These are phyloP conservation scores for Lophotis ruficrista DNA, from an alignment of 2,113 vertebrate genomes.

Conservation along the genomic window DNA sequence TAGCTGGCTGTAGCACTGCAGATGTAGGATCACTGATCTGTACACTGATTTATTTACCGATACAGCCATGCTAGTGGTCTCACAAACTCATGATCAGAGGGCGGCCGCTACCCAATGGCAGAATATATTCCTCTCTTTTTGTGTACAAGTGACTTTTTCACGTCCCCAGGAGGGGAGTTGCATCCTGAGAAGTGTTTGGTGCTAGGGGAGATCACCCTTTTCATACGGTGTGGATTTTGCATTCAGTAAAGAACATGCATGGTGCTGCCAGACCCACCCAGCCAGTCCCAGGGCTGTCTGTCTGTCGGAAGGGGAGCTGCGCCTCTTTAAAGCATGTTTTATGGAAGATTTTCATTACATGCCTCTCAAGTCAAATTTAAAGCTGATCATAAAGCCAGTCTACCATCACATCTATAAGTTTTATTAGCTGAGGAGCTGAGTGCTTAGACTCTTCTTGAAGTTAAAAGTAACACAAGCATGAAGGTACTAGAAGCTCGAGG, in stretches of 20 bases:
- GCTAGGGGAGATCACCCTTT: not conserved
- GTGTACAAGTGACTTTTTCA: not conserved
- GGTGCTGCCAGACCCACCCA: not conserved
- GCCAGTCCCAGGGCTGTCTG: not conserved
- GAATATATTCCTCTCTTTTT: not conserved
- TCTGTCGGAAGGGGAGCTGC: not conserved
- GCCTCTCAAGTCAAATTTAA: not conserved
- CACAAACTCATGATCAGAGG: not conserved
- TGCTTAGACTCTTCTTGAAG: not conserved
- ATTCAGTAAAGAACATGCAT: accelerated
- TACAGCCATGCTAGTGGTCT: not conserved
- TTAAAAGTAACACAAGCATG: not conserved
- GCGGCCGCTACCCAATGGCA: accelerated
- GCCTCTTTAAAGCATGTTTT: not conserved
- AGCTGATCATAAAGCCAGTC: not conserved
- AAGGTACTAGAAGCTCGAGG: not conserved
- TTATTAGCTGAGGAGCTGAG: not conserved
- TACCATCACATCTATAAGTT: not conserved
- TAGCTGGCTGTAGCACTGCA: not conserved
- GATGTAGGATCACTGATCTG: not conserved
- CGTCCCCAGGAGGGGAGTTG: not conserved
- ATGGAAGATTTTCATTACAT: not conserved
- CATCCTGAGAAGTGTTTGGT: not conserved
- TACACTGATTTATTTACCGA: not conserved
- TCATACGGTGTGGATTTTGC: not conserved